A percentile compares a stretch with the other conserved stretches of the same genome.
phyloP scores from a whole-genome alignment of 2,888 invertebrate species.

The Ernsta delagoae region DNA sequence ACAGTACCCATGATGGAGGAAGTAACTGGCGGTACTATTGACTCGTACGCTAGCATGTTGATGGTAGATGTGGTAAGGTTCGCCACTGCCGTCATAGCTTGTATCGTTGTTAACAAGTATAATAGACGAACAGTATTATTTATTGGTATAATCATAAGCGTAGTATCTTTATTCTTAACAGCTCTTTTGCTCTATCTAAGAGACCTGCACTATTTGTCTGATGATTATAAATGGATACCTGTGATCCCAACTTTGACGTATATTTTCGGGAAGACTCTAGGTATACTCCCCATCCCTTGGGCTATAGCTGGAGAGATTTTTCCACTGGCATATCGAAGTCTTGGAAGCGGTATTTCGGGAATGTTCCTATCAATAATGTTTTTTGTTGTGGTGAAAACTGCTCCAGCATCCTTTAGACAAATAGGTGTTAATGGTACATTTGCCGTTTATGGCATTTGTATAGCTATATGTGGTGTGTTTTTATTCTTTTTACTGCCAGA shows the following conservation, averaged over 20 bases:
- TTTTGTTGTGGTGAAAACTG: conserved; percentile 87
- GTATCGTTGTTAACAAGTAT: conserved; percentile 84
- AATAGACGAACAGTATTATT: conserved; percentile 86
- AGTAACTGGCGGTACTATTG: conserved; percentile 83
- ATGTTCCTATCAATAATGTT: conserved; percentile 86
- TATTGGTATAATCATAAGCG: conserved; percentile 84
- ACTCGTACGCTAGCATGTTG: conserved; percentile 86
- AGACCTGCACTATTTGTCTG: conserved; percentile 62
- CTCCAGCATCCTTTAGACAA: conserved; percentile 80
- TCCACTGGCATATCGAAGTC: conserved; percentile 85
- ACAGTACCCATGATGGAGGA: conserved; percentile 87
- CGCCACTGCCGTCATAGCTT: conserved; percentile 85
- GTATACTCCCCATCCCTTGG: conserved; percentile 88
- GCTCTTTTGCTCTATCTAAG: conserved; percentile 72
- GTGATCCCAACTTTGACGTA: conserved; percentile 81
- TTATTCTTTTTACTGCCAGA: conserved; percentile 87
- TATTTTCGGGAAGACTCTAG: conserved; percentile 84
- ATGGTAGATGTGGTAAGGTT: conserved; percentile 87
- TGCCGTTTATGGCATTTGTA: conserved; percentile 82
- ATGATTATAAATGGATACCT: conserved; percentile 71
- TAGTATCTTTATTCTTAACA: conserved; percentile 80
- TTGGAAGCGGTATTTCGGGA: conserved; percentile 87
- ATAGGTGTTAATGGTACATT: conserved; percentile 86
- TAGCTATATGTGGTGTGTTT: conserved; percentile 83
- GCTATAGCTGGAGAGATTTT: conserved; percentile 90